Evolutionary conservation across 2,888 invertebrate genomes (phyloP), one percentile per base, ranked within the genome.

Genomic region (Tortricodes alternella): DNA sequence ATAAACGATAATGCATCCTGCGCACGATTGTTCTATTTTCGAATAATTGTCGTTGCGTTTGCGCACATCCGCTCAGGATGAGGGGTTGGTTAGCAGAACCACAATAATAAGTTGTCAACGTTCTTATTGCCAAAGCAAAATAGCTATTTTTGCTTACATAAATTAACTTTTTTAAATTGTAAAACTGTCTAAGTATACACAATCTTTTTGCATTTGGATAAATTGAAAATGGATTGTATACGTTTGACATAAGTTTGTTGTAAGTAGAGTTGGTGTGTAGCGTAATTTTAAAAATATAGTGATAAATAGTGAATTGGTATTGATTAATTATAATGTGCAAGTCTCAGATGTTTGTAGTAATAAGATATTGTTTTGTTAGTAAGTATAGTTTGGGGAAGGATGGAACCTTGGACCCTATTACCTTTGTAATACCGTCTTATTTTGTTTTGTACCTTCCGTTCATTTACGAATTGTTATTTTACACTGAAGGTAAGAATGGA

Each of bases 1-100:
- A 61, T 59, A 59, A 59, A 61, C 52, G 59, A 61, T 61, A 61
- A 59, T 53, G 61, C 55, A 43, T 52, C 59, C 56, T 56, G 56
- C 55, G 56, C 9, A 27, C 27, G 37, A 46, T 52, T 46, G 56
- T 59, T 59, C 57, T 59, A 56, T 59, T 53, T 56, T 56, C 34
- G 44, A 61, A 53, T 55, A 56, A 61, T 59, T 61, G 49, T 58
- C 60, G 39, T 21, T 51, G 51, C 56, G 56, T 46, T 44, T 44
- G 32, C 27, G 41, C 51, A 23, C 50, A 56, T 59, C 56, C 51
- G 41, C 8, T 7, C 37, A 18, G 35, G 48, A 53, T 8, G 27
- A 29, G 49, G n/a, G 56, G 50, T 53, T 37, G 35, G 13, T 35
- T n/a, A n/a, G n/a, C n/a, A n/a, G n/a, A n/a, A n/a, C n/a, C n/a